Conservation (phyloP, 53 echinoderm and acorn worm species). For the Hippasteria phrygiana region DNA sequence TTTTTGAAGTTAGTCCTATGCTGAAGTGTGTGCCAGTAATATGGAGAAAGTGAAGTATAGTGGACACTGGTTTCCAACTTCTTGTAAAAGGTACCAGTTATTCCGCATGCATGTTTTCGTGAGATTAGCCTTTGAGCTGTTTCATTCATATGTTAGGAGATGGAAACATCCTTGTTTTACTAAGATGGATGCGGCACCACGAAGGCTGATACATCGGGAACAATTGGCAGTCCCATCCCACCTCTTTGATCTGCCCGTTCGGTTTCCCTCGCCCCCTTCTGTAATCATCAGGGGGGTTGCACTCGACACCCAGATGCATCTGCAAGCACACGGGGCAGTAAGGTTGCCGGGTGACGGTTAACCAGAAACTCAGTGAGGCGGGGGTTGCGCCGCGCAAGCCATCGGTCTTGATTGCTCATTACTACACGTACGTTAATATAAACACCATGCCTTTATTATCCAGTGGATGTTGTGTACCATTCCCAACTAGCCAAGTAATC, state of each 20-base stretch:
- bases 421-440: constrained; percentile 46
- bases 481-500: constrained; percentile 12
- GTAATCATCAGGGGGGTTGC: neutral
- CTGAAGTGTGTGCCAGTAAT: no score
- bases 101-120: neutral
- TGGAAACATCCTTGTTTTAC: neutral
- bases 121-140: neutral
- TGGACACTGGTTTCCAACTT: no score
- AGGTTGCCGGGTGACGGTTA: constrained; percentile 54
- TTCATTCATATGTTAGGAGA: neutral
- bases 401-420: constrained; percentile 48
- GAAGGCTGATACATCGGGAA: neutral
- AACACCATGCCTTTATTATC: constrained; percentile 33
- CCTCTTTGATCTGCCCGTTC: constrained; percentile 63
- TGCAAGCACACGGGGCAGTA: constrained; percentile 19
- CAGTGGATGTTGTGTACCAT: neutral
- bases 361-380: constrained; percentile 40
- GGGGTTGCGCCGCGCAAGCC: neutral
- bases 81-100: neutral
- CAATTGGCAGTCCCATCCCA: constrained; percentile 27
- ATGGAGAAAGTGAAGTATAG: no score
- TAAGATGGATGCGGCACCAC: neutral
- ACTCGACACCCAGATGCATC: constrained; percentile 8
- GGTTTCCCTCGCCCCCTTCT: constrained; percentile 65
- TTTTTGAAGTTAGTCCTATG: no score